Conservation (phyloP, 2,888 invertebrate species). For the Tipula confusa region DNA sequence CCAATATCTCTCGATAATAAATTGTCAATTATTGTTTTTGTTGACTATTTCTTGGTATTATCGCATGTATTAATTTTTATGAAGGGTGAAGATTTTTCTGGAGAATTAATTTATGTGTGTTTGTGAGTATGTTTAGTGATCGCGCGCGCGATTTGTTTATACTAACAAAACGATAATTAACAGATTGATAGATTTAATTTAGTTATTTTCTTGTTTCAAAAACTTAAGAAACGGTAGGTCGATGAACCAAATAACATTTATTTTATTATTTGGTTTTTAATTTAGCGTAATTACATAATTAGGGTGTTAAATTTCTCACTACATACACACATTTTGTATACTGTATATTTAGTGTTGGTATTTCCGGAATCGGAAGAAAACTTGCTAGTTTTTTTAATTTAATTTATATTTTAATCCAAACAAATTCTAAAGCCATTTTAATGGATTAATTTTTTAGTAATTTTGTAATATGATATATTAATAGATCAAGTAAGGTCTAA, state of each 20-base stretch:
- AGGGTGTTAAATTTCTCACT: background rate
- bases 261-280: background rate
- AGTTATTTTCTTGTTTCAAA: background rate
- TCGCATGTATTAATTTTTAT: background rate
- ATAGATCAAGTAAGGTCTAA: background rate
- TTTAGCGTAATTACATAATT: constrained; percentile 1
- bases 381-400: background rate
- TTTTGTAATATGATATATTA: background rate
- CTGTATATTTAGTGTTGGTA: background rate
- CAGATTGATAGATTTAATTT: background rate
- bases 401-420: background rate
- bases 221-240: constrained; percentile 6
- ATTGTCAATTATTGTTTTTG: constrained; percentile 15
- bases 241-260: background rate
- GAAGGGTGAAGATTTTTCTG: background rate
- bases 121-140: background rate
- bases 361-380: constrained; percentile 21
- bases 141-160: constrained; percentile 15
- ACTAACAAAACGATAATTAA: constrained; percentile 12
- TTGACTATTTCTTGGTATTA: background rate
- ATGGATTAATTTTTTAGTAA: background rate
- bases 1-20: background rate
- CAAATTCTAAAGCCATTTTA: background rate
- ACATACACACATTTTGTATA: background rate
- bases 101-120: background rate